phyloP scores from a whole-genome alignment of 1,140 invertebrate genomes.

The Drosophila grimshawi region DNA sequence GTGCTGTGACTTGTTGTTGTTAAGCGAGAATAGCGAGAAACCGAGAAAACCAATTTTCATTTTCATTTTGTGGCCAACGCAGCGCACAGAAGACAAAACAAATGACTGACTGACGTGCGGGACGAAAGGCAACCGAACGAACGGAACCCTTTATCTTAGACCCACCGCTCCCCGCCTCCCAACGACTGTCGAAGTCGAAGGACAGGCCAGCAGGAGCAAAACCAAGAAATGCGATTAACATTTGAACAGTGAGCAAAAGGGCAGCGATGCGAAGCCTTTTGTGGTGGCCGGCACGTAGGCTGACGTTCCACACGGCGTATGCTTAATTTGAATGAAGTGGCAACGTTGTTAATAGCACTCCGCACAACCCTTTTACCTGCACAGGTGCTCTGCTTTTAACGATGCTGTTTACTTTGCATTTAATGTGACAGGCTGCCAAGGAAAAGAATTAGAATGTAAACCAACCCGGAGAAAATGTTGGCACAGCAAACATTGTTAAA shows the following conservation, averaged over 20 bases:
- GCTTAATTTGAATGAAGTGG: slow-evolving; percentile 80
- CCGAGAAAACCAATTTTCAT: slow-evolving; percentile 81
- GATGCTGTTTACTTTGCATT: slow-evolving; percentile 72
- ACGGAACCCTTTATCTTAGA: slow-evolving; percentile 54
- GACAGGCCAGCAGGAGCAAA: slow-evolving; percentile 40
- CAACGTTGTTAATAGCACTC: slow-evolving; percentile 72
- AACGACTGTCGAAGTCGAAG: slow-evolving; percentile 34
- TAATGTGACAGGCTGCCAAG: slow-evolving; percentile 44
- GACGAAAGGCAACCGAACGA: slow-evolving; percentile 26
- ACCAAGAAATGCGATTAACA: slow-evolving; percentile 80
- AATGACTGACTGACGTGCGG: slow-evolving; percentile 73
- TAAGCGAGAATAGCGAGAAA: slow-evolving; percentile 57
- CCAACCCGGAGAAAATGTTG: slow-evolving; percentile 28
- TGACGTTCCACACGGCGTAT: slow-evolving; percentile 53
- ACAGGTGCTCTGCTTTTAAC: slow-evolving; percentile 47
- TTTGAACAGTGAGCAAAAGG: slow-evolving; percentile 72
- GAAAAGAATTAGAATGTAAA: slow-evolving; percentile 36
- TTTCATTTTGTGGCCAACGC: slow-evolving; percentile 74
- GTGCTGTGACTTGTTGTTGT: slow-evolving; percentile 13
- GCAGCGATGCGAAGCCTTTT: slow-evolving; percentile 61
- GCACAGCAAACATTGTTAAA: slow-evolving; percentile 30
- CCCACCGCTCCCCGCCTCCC: background rate
- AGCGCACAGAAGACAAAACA: slow-evolving; percentile 70
- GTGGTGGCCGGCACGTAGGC: slow-evolving; percentile 59
- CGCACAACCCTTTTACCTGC: slow-evolving; percentile 2